Percentiles rank a stretch among this genome's conserved stretches.
Evolutionary conservation across 2,888 invertebrate species (phyloP).

Genomic region (Scrobipalpa atriplicella): DNA sequence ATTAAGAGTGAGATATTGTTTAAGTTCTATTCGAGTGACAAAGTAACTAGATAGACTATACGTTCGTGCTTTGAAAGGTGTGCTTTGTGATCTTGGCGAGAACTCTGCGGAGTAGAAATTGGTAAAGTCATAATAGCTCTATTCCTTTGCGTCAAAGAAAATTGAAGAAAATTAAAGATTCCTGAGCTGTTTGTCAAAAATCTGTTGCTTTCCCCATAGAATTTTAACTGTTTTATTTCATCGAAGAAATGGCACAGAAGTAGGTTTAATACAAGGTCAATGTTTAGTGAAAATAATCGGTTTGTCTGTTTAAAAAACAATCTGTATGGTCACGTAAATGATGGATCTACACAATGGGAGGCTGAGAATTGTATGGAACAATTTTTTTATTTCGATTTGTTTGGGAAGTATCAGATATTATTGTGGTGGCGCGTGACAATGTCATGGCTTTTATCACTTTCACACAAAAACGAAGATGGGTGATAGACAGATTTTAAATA

Average conservation of each 20-base stretch:
- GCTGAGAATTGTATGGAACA: conserved; percentile 27
- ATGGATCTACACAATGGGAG: conserved; percentile 33
- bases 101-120: too few species aligned
- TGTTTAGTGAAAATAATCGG: conserved; percentile 17
- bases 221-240: neutral
- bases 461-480: conserved; percentile 12
- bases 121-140: too few species aligned
- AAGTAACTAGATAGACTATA: too few species aligned
- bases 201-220: too few species aligned
- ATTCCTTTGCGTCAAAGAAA: too few species aligned
- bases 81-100: too few species aligned
- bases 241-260: neutral
- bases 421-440: conserved; percentile 25
- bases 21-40: too few species aligned
- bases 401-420: conserved; percentile 7
- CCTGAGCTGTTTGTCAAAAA: too few species aligned
- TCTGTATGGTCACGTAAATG: conserved; percentile 44
- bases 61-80: too few species aligned
- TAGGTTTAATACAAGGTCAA: conserved; percentile 4
- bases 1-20: too few species aligned
- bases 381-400: conserved; percentile 33
- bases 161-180: too few species aligned
- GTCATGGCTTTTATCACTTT: conserved; percentile 28
- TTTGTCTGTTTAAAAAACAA: conserved; percentile 3
- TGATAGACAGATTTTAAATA: neutral